Percentiles rank a stretch among this genome's conserved stretches.
These are phyloP conservation scores for Plagiodera versicolora DNA, from an alignment of 2,888 invertebrate genomes.

Conservation along the genomic window DNA sequence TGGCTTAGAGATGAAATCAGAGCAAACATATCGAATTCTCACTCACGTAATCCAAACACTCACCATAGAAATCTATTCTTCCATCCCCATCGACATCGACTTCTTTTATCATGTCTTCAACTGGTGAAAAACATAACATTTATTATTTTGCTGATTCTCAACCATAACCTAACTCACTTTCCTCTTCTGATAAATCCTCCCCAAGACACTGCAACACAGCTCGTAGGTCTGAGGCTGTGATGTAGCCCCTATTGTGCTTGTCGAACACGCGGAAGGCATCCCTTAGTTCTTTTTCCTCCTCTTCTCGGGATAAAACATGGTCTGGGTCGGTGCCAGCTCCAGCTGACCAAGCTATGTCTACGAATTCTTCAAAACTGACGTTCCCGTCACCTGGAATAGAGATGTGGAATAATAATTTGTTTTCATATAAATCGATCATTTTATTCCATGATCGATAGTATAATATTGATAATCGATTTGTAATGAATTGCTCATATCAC, in stretches of 20 bases:
- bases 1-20: no score
- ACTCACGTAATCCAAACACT: no score
- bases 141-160: not conserved
- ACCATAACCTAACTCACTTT: conserved; percentile 65
- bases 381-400: conserved; percentile 80
- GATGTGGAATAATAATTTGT: no score
- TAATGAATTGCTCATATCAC: no score
- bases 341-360: conserved; percentile 66
- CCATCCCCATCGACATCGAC: conserved; percentile 95
- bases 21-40: no score
- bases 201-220: conserved; percentile 88
- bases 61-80: conserved; percentile 89
- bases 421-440: no score
- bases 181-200: conserved; percentile 86
- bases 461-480: no score
- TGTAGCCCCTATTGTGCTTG: conserved; percentile 90
- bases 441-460: no score
- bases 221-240: conserved; percentile 83
- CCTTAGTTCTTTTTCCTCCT: conserved; percentile 79
- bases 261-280: conserved; percentile 90
- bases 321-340: conserved; percentile 49
- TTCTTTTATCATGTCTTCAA: conserved; percentile 96
- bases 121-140: conserved; percentile 56
- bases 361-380: conserved; percentile 87
- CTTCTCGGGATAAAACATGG: conserved; percentile 69